Conservation (phyloP, 2,888 invertebrate species). For the Caenorhabditis becei region DNA sequence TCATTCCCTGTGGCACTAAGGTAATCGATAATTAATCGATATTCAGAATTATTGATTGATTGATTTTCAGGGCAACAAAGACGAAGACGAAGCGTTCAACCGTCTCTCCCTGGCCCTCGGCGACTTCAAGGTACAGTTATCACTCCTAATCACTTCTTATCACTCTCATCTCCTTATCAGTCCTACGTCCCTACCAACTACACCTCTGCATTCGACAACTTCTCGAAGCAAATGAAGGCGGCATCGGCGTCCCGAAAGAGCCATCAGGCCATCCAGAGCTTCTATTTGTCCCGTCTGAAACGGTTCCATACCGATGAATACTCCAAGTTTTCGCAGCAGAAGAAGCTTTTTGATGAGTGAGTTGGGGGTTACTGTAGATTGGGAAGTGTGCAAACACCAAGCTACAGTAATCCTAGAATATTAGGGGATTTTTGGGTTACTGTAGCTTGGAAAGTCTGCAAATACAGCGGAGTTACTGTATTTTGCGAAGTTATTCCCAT, state of each 20-base stretch:
- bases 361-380: neutral
- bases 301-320: constrained; percentile 15
- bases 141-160: neutral
- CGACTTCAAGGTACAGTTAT: constrained; percentile 34
- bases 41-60: no score
- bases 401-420: neutral
- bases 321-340: constrained; percentile 23
- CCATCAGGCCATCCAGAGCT: constrained; percentile 28
- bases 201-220: constrained; percentile 13
- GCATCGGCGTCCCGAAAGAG: constrained; percentile 3
- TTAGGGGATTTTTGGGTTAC: neutral
- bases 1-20: constrained; percentile 30
- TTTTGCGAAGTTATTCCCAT: no score
- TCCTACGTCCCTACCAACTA: constrained; percentile 22
- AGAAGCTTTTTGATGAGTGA: constrained; percentile 47
- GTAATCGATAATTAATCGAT: no score
- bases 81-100: constrained; percentile 16
- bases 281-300: constrained; percentile 22
- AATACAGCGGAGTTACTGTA: no score
- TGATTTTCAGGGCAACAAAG: constrained; percentile 20
- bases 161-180: constrained; percentile 4
- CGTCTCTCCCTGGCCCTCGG: constrained; percentile 2
- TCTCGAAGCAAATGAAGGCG: constrained; percentile 21
- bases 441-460: no score
- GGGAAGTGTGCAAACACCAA: no score